These are phyloP conservation scores for Acipenser ruthenus DNA, from an alignment of 2,797 vertebrate genomes.

Conservation along the genomic window DNA sequence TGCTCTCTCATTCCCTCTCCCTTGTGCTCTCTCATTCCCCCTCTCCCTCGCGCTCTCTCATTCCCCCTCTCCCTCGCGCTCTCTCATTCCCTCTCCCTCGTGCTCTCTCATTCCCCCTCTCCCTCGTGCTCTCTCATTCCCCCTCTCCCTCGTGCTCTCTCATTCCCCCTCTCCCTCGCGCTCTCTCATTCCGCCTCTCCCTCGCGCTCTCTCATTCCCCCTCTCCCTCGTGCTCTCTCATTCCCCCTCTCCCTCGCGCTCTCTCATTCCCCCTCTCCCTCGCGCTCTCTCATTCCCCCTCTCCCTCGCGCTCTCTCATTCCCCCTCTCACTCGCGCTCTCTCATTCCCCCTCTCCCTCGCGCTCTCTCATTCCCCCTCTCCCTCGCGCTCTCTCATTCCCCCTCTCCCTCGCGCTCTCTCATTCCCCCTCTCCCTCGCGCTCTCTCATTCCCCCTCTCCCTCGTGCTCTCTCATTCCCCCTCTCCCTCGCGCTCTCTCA, in stretches of 20 bases:
- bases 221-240: no score
- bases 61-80: background rate
- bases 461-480: slow-evolving; percentile 15
- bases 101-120: slow-evolving; percentile 20
- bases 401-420: background rate
- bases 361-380: background rate
- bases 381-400: background rate
- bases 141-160: slow-evolving; percentile 10
- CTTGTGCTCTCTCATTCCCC: no score
- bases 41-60: no score
- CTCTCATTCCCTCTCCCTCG: slow-evolving; percentile 6
- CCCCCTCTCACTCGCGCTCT: background rate
- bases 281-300: no score
- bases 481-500: no score
- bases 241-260: no score
- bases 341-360: slow-evolving; percentile 1
- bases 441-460: slow-evolving; percentile 10
- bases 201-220: no score
- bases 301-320: no score
- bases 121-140: slow-evolving; percentile 25
- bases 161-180: no score
- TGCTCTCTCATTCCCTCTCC: no score
- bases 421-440: no score
- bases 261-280: no score
- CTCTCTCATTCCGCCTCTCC: slow-evolving; percentile 9